Percentiles rank a stretch among this genome's conserved stretches.
Evolutionary conservation across 2,888 invertebrate genomes (phyloP).

Genomic region (Steinernema hermaphroditum): DNA sequence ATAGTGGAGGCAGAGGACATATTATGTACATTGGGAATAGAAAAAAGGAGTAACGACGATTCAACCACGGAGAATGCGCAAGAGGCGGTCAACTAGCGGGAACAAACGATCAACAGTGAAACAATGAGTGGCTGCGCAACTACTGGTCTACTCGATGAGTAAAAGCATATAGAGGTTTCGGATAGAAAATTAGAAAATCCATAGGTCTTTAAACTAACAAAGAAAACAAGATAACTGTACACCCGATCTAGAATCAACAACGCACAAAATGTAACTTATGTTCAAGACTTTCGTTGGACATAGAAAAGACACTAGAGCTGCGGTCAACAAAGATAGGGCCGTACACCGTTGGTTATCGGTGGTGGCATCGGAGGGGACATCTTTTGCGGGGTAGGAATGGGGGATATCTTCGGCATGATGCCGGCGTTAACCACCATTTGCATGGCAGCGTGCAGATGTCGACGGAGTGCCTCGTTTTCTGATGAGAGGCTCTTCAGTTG

Average conservation of each 20-base stretch:
- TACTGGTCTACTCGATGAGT: not conserved
- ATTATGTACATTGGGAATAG: too few species aligned
- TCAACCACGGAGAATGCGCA: too few species aligned
- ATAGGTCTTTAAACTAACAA: too few species aligned
- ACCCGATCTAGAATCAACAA: slow-evolving; percentile 25
- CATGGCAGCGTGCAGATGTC: not conserved
- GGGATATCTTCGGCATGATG: slow-evolving; percentile 4
- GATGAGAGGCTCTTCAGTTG: not conserved
- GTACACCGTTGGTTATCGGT: not conserved
- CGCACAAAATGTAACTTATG: not conserved
- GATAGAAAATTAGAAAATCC: too few species aligned
- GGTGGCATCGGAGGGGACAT: not conserved
- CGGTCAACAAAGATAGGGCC: not conserved
- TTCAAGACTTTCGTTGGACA: not conserved
- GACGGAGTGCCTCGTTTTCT: not conserved
- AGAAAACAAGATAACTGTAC: not conserved
- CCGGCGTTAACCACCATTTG: not conserved
- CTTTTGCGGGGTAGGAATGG: not conserved
- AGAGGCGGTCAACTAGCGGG: too few species aligned
- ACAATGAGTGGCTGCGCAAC: not conserved
- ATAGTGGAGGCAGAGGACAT: too few species aligned
- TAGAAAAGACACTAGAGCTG: not conserved
- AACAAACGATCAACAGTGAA: not conserved
- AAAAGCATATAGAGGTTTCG: too few species aligned
- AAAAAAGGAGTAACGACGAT: too few species aligned